phyloP scores from a whole-genome alignment of 2,888 invertebrate genomes.

The Diogma glabrata region DNA sequence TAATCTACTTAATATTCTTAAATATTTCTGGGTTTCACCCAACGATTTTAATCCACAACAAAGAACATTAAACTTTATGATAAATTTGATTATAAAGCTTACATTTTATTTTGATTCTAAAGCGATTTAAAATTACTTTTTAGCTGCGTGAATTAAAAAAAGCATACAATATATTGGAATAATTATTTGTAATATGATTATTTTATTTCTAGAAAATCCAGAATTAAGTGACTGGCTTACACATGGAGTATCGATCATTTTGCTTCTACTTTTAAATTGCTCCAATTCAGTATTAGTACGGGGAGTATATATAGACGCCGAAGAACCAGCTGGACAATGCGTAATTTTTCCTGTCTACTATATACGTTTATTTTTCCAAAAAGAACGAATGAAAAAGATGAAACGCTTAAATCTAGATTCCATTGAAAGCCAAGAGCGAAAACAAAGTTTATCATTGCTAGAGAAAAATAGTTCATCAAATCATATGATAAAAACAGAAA shows the following conservation, averaged over 20 bases:
- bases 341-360: slow-evolving; percentile 78
- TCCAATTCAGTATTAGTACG: slow-evolving; percentile 78
- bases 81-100: too few relatives aligned
- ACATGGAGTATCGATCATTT: slow-evolving; percentile 57
- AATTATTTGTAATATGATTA: background rate
- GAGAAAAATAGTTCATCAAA: slow-evolving; percentile 16
- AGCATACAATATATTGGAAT: background rate
- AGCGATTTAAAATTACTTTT: too few relatives aligned
- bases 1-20: too few relatives aligned
- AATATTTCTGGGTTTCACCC: too few relatives aligned
- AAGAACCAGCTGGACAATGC: slow-evolving; percentile 70
- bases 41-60: too few relatives aligned
- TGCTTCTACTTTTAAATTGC: slow-evolving; percentile 70
- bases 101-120: too few relatives aligned
- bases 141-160: too few relatives aligned
- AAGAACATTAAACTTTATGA: too few relatives aligned
- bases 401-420: slow-evolving; percentile 33
- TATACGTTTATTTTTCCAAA: slow-evolving; percentile 62
- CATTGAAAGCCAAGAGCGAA: slow-evolving; percentile 20
- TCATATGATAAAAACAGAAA: slow-evolving; percentile 11
- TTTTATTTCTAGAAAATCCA: slow-evolving; percentile 45
- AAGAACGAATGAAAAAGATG: slow-evolving; percentile 50
- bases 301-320: slow-evolving; percentile 80
- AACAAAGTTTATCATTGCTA: slow-evolving; percentile 17
- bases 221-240: slow-evolving; percentile 72